Conservation (phyloP, 1,140 invertebrate genomes). For the Cotesia vestalis region DNA sequence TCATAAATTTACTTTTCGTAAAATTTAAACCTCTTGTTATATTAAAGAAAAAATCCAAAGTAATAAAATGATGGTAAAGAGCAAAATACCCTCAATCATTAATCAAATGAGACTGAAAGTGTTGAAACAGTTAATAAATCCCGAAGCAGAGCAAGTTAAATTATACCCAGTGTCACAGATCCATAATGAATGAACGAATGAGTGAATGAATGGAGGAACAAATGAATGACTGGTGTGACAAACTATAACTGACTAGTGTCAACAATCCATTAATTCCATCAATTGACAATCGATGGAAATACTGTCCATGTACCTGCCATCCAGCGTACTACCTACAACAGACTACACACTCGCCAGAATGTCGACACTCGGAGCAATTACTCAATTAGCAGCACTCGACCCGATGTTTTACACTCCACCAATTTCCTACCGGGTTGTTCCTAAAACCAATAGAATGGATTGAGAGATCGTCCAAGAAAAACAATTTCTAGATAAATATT, state of each 20-base stretch:
- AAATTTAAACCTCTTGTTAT: too few relatives aligned
- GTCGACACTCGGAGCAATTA: neutral
- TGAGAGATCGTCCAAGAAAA: neutral
- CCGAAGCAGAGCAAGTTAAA: neutral
- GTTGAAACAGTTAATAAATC: constrained; percentile 10
- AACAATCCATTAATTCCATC: neutral
- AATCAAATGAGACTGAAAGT: neutral
- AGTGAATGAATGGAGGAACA: too few relatives aligned
- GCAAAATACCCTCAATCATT: constrained; percentile 6
- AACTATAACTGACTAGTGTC: too few relatives aligned
- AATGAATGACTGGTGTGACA: too few relatives aligned
- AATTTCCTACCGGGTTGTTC: too few relatives aligned
- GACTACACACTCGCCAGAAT: neutral
- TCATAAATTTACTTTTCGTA: too few relatives aligned
- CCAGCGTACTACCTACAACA: neutral
- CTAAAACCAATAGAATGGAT: too few relatives aligned
- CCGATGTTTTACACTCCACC: too few relatives aligned
- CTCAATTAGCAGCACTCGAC: neutral
- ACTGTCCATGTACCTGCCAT: constrained; percentile 7
- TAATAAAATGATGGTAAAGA: too few relatives aligned
- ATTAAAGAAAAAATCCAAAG: too few relatives aligned
- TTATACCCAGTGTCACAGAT: constrained; percentile 9
- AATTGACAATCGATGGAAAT: constrained; percentile 11
- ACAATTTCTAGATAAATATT: neutral
- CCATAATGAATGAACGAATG: constrained; percentile 19